Evolutionary conservation across 1,140 invertebrate species (phyloP).

Genomic region (Temnothorax nylanderi): DNA sequence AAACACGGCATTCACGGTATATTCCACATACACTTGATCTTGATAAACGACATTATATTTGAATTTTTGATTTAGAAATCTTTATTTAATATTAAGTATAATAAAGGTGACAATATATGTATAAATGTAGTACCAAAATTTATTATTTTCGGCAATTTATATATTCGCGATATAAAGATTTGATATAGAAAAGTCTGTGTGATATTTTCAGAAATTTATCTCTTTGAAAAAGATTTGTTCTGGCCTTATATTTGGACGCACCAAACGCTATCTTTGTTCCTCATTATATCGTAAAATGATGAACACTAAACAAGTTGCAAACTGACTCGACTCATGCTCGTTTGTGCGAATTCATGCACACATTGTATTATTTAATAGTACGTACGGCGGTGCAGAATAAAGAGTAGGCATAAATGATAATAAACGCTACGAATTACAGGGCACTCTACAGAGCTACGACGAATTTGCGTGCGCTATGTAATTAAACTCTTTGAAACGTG

Average conservation of each 20-base stretch:
- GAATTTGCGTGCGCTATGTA: neutral
- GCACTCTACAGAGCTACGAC: neutral
- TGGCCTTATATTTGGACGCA: neutral
- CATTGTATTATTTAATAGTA: neutral
- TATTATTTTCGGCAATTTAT: neutral
- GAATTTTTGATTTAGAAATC: neutral
- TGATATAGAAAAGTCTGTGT: neutral
- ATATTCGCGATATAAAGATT: neutral
- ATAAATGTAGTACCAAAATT: neutral
- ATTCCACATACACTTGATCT: neutral
- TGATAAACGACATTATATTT: slow-evolving; percentile 2
- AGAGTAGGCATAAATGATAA: neutral
- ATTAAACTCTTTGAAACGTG: slow-evolving; percentile 8
- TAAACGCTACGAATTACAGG: neutral
- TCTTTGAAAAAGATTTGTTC: neutral
- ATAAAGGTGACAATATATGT: neutral
- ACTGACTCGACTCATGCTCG: neutral
- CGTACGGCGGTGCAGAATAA: neutral
- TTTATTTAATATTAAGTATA: neutral
- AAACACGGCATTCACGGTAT: neutral
- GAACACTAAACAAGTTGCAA: neutral
- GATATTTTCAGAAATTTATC: neutral
- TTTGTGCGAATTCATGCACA: neutral
- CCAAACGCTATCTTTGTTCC: neutral
- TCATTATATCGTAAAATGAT: neutral